Evolutionary conservation across 2,113 vertebrate species (phyloP).

Genomic region (Pygoscelis adeliae): DNA sequence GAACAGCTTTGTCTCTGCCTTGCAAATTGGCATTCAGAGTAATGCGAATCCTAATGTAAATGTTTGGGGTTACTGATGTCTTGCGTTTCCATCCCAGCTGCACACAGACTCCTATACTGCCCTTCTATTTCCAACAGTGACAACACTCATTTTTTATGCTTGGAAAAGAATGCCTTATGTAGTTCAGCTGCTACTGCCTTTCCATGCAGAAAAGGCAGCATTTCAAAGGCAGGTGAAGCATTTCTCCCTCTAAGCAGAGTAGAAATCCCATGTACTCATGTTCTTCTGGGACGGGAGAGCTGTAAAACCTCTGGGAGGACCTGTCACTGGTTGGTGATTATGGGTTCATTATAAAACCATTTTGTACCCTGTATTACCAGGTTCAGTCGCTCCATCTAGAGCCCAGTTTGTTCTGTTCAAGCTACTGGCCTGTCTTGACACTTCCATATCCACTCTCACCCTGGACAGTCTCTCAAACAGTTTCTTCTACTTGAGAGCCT

Average conservation of each 20-base stretch:
- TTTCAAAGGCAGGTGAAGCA: neutral
- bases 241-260: neutral
- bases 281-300: neutral
- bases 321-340: neutral
- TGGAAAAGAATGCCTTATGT: neutral
- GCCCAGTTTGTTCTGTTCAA: neutral
- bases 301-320: neutral
- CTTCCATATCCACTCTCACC: neutral
- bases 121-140: neutral
- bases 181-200: neutral
- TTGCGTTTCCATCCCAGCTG: neutral
- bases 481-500: neutral
- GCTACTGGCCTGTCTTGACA: neutral
- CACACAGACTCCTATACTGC: neutral
- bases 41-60: conserved; percentile 5
- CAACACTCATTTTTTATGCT: neutral
- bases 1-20: neutral
- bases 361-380: neutral
- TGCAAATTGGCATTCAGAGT: neutral
- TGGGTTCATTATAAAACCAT: neutral
- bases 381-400: neutral
- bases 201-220: neutral
- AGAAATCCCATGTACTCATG: neutral
- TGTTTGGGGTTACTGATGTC: neutral
- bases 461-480: neutral